These are phyloP conservation scores for Liopterus haemorrhoidalis DNA, from an alignment of 2,888 invertebrate genomes.

Conservation along the genomic window DNA sequence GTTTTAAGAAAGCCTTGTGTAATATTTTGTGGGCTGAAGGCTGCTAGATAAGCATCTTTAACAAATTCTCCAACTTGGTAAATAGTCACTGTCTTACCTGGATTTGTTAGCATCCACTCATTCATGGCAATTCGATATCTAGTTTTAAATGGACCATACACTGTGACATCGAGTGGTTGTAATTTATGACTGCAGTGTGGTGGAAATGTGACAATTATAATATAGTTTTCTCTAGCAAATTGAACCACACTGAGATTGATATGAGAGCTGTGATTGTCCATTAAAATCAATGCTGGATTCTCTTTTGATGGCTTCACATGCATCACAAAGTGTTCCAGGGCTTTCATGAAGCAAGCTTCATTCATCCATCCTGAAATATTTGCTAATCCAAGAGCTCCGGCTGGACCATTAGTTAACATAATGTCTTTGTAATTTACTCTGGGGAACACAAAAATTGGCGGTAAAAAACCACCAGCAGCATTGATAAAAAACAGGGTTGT, in stretches of 20 bases:
- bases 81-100: slow-evolving; percentile 31
- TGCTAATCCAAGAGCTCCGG: slow-evolving; percentile 27
- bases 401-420: slow-evolving; percentile 27
- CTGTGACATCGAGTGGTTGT: slow-evolving; percentile 27
- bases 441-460: slow-evolving; percentile 27
- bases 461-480: slow-evolving; percentile 26
- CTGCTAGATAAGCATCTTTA: slow-evolving; percentile 25
- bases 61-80: slow-evolving; percentile 27
- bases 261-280: slow-evolving; percentile 29
- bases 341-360: slow-evolving; percentile 28
- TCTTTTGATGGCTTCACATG: slow-evolving; percentile 29
- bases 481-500: slow-evolving; percentile 21
- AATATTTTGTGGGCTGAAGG: slow-evolving; percentile 28
- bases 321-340: slow-evolving; percentile 29
- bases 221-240: slow-evolving; percentile 26
- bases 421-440: slow-evolving; percentile 27
- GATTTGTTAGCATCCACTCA: slow-evolving; percentile 28
- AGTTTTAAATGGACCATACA: slow-evolving; percentile 26
- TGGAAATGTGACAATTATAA: slow-evolving; percentile 27
- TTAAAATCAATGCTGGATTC: slow-evolving; percentile 28
- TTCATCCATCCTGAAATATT: slow-evolving; percentile 29
- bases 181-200: slow-evolving; percentile 30
- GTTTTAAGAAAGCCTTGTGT: slow-evolving; percentile 16
- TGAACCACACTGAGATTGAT: slow-evolving; percentile 27
- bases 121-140: slow-evolving; percentile 26